These are phyloP conservation scores for Adelphocoris suturalis DNA, from an alignment of 2,888 invertebrate genomes.

Conservation along the genomic window DNA sequence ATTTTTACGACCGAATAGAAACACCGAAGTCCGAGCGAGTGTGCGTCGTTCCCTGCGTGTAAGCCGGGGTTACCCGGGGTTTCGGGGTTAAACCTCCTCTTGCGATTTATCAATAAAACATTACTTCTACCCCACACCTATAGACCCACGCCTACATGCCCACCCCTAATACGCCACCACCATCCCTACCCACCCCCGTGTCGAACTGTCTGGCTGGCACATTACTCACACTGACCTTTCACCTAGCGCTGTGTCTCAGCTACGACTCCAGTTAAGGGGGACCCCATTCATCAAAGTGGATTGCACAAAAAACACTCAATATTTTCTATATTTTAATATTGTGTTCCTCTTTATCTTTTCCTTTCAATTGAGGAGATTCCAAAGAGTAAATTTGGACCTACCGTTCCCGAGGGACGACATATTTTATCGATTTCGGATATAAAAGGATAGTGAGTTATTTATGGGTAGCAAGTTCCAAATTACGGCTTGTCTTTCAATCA, in stretches of 20 bases:
- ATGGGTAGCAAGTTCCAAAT: too few relatives aligned
- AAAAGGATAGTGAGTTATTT: background rate
- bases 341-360: background rate
- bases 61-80: background rate
- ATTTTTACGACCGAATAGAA: background rate
- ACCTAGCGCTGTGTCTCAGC: conserved; percentile 52
- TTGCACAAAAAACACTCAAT: background rate
- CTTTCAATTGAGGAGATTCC: too few relatives aligned
- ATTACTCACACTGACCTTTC: conserved; percentile 58
- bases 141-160: too few relatives aligned
- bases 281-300: conserved; percentile 34
- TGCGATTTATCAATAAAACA: conserved; percentile 55
- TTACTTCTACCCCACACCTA: background rate
- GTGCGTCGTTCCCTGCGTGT: background rate
- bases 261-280: background rate
- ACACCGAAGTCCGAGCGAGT: background rate
- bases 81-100: background rate
- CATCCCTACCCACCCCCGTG: background rate
- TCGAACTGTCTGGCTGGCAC: background rate
- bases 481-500: too few relatives aligned
- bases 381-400: too few relatives aligned
- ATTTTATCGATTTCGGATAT: background rate
- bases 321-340: conserved; percentile 18
- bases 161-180: too few relatives aligned
- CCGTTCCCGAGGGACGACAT: background rate